Conservation (phyloP, 2,888 invertebrate genomes). For the Blastobasis lacticolella region DNA sequence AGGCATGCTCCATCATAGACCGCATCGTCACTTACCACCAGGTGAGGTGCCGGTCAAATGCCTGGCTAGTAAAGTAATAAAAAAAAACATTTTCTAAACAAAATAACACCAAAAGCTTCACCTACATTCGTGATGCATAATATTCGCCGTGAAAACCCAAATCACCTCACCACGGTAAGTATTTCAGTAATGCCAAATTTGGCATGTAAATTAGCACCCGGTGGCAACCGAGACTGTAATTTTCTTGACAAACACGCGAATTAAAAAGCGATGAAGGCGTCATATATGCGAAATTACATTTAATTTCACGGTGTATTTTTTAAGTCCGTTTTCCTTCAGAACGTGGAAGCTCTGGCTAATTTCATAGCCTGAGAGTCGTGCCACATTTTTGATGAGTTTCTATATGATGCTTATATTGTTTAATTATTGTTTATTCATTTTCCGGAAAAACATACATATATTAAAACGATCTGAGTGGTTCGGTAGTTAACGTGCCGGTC, state of each 20-base stretch:
- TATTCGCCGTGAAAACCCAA: too few relatives aligned
- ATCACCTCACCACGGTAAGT: not conserved
- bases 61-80: too few relatives aligned
- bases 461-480: too few relatives aligned
- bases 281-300: slow-evolving; percentile 16
- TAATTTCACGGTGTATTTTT: slow-evolving; percentile 1
- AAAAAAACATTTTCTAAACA: too few relatives aligned
- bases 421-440: too few relatives aligned
- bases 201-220: slow-evolving; percentile 6
- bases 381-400: not conserved
- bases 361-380: slow-evolving; percentile 1
- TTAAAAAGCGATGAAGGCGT: slow-evolving; percentile 11
- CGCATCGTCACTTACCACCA: too few relatives aligned
- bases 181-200: not conserved
- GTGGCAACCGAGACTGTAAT: slow-evolving; percentile 5
- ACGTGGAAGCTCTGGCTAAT: slow-evolving; percentile 10
- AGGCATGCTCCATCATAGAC: too few relatives aligned
- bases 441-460: too few relatives aligned
- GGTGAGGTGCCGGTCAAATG: too few relatives aligned
- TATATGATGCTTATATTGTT: not conserved
- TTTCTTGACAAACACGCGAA: slow-evolving; percentile 12
- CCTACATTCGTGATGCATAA: too few relatives aligned
- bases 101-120: too few relatives aligned
- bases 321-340: slow-evolving; percentile 16
- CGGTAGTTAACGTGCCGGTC: too few relatives aligned